Base-by-base conservation (phyloP, 2,888 invertebrate genomes). In the Meganola albula region DNA sequence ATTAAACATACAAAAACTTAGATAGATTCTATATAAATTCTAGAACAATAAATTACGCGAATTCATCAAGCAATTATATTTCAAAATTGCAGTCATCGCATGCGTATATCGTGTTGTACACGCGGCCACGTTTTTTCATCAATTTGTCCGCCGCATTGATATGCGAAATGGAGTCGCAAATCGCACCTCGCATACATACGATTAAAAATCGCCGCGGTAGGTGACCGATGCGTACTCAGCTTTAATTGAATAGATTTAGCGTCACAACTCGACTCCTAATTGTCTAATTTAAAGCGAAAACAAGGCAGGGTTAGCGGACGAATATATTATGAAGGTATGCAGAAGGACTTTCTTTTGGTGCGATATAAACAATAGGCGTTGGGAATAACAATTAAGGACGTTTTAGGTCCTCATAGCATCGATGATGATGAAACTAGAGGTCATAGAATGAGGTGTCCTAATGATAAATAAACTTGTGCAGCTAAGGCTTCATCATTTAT, bases 201-300 rank as follows among this genome's bases (percentile, higher is more conserved):
- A 82, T 77, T 79, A 79, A 84, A 76, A 85, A 83, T 80, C 85
- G 58, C 53, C 64, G 84, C 83, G 83, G 85, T 79, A 83, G 85
- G 85, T 84, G 74, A 67, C 74, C 69, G 59, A 58, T 53, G 74
- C 78, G 74, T 75, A 76, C 60, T 58, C 72, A 54, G 84, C 70
- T 82, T 82, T 84, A 85, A 85, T 84, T 80, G 62, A 76, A 85
- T 85, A 84, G 84, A 80, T 80, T 64, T 69, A 64, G 70, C 70
- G 58, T 58, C 77, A 73, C 72, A 70, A 40, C 31, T 43, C 62
- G 85, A 79, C 80, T 85, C 77, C 59, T 85, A 85, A 85, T 84
- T 74, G 85, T 80, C 82, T 85, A 78, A 84, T 84, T 85, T 85
- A 73, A 72, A 74, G 76, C 83, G 82, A 84, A 84, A 83, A 78